Conservation (phyloP, 2,113 vertebrate genomes). For the Balaeniceps rex region DNA sequence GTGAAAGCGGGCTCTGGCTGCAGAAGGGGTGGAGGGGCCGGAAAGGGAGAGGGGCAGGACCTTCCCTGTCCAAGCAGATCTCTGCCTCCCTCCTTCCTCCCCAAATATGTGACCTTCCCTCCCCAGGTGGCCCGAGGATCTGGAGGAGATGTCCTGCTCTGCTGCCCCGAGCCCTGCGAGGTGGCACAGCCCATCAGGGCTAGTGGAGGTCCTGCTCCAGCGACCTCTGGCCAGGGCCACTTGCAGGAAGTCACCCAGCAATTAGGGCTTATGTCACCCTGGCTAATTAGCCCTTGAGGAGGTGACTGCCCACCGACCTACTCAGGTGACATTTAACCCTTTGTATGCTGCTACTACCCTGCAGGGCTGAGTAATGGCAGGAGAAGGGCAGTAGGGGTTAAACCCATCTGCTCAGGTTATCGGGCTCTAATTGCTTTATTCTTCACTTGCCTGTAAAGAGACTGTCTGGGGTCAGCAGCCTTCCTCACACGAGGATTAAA, state of each 20-base stretch:
- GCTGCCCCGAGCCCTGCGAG: accelerated
- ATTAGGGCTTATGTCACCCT: neutral
- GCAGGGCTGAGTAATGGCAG: neutral
- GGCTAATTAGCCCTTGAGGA: neutral
- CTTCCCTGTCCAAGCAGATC: neutral
- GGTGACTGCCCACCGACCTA: neutral
- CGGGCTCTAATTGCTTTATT: neutral
- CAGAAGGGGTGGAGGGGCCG: neutral
- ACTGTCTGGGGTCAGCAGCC: neutral
- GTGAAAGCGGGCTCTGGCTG: neutral
- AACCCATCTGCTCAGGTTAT: neutral
- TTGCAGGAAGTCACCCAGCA: neutral
- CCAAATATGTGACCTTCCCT: neutral
- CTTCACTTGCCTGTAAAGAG: neutral
- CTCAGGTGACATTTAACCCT: neutral
- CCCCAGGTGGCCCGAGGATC: neutral
- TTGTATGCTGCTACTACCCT: neutral
- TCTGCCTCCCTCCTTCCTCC: neutral
- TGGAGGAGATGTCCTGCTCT: neutral
- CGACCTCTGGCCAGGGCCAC: neutral
- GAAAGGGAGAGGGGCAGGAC: neutral
- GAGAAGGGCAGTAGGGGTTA: neutral
- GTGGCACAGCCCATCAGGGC: neutral
- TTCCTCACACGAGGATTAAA: neutral
- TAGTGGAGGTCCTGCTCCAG: neutral